These are phyloP conservation scores for Leptatherina wallacei DNA, from an alignment of 2,797 vertebrate species.

Conservation along the genomic window DNA sequence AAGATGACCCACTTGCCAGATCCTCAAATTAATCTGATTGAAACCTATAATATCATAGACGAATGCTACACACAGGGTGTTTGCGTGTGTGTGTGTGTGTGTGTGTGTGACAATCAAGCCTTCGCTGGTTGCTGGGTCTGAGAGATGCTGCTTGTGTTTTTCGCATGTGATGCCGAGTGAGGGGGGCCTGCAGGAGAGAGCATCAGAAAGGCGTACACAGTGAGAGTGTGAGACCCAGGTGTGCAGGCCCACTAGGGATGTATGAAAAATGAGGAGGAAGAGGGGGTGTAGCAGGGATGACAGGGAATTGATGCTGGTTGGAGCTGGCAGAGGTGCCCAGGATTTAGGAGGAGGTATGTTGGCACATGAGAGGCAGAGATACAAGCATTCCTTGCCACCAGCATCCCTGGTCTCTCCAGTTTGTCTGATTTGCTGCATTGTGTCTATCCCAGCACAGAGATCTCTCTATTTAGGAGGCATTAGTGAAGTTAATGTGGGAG, in stretches of 20 bases:
- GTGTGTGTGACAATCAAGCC: conserved; percentile 48
- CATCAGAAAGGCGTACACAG: conserved; percentile 22
- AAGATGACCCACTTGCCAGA: conserved; percentile 60
- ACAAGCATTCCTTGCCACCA: conserved; percentile 48
- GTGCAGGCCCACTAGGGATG: conserved; percentile 70
- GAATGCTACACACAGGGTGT: neutral
- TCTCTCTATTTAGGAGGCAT: conserved; percentile 78
- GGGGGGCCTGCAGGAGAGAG: conserved; percentile 52
- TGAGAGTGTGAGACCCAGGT: conserved; percentile 71
- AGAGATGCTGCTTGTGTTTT: conserved; percentile 52
- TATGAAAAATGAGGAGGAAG: conserved; percentile 68
- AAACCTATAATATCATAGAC: conserved; percentile 38
- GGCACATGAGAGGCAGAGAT: conserved; percentile 40
- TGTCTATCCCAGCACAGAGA: conserved; percentile 59
- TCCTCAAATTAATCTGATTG: conserved; percentile 45
- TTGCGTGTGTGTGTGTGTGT: neutral
- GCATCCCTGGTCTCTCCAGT: conserved; percentile 9
- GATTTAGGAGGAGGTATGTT: conserved; percentile 64
- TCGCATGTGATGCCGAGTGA: conserved; percentile 33
- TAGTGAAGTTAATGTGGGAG: conserved; percentile 78
- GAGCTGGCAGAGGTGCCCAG: conserved; percentile 68
- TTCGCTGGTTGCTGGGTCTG: conserved; percentile 46
- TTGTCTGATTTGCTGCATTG: conserved; percentile 39
- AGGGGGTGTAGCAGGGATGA: conserved; percentile 48
- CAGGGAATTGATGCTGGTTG: conserved; percentile 56